Evolutionary conservation across 2,113 vertebrate species (phyloP), one percentile per base, ranked within the genome.

Genomic region (Antechinus stuartii): DNA sequence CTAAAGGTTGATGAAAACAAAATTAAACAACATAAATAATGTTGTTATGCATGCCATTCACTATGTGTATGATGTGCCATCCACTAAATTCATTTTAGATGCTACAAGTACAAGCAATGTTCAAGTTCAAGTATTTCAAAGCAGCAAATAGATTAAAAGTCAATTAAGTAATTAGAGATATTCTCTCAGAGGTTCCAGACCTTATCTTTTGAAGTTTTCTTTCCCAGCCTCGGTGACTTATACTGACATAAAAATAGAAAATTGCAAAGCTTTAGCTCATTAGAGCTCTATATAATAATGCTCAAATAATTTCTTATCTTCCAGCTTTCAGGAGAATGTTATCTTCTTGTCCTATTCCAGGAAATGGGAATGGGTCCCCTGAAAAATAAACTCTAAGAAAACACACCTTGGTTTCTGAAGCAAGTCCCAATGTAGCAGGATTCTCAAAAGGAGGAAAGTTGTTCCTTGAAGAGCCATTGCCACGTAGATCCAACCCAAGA

Each of bases 401-500:
- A 96, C 98, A 0, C 2, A 99, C 98, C 98, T 98, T 91, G 89
- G 1, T 95, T 95, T 95, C 54, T 47, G 90, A 11, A 98, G 94
- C 25, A 98, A 94, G 93, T 98, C 98, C 98, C 98, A 95, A 1
- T 98, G 98, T 89, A 99, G 84, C n/a, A 98, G 94, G 61, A 98
- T 30, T 23, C 98, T 94, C 54, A 98, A 52, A 47, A 98, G 92
- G 2, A 99, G 97, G 0, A 99, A 96, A 0, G 98, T 8, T 0
- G 98, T 98, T 93, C 99, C 99, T 24, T 99, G 98, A 0, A 96
- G 47, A 1, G 98, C 93, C 98, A 99, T 76, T 61, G 97, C 98
- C 90, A 98, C 50, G n/a, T 98, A 98, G 95, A 98, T 97, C 98
- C 98, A 98, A 10, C 98, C 98, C 8, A 98, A 95, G 93, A 98